Base-by-base conservation (phyloP, 2,888 invertebrate genomes). In the Odontomyia ornata region DNA sequence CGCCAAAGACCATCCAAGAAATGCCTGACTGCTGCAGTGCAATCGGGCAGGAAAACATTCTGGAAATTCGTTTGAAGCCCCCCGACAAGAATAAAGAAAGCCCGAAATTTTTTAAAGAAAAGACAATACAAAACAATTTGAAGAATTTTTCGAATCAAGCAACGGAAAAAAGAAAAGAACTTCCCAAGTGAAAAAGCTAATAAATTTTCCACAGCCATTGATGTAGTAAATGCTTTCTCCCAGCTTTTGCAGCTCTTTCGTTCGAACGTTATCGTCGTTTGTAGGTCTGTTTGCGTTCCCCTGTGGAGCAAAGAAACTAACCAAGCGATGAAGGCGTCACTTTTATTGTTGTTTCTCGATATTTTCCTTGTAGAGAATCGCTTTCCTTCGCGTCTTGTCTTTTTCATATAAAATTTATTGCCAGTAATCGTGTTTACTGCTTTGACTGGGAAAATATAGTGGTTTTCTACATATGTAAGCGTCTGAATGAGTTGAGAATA, bases 381-480 rank as follows among this genome's bases (percentile, higher is more conserved):
- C 57, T 73, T 73, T 73, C 23, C 60, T 73, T 43, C 27, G 18
- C 9, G 52, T 71, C 71, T 71, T 52, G 27, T 71, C 21, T 1
- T 60, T 73, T 27, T 36, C 30, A 43, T 36, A 23, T n/a, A 28
- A 57, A 73, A 73, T 73, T 73, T 73, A 73, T 73, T 73, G 28
- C 56, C 52, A 36, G 65, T 36, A 72, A 72, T 72, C 56, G 56
- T 72, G 71, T 72, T 72, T 72, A 72, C 71, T 56, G 52, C 28
- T 56, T 72, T 52, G 9, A 56, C 71, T 72, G n/a, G 23, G 43
- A 36, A 67, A 43, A 67, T 67, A 67, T 43, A 21, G 36, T 30
- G 67, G 18, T 36, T 67, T 67, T n/a, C 15, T 28, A 28, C 64
- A 27, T n/a, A n/a, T 13, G n/a, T n/a, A 18, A 52, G 52, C 7